Evolutionary conservation across 2,113 vertebrate species (phyloP).

Genomic region (Bufo gargarizans): DNA sequence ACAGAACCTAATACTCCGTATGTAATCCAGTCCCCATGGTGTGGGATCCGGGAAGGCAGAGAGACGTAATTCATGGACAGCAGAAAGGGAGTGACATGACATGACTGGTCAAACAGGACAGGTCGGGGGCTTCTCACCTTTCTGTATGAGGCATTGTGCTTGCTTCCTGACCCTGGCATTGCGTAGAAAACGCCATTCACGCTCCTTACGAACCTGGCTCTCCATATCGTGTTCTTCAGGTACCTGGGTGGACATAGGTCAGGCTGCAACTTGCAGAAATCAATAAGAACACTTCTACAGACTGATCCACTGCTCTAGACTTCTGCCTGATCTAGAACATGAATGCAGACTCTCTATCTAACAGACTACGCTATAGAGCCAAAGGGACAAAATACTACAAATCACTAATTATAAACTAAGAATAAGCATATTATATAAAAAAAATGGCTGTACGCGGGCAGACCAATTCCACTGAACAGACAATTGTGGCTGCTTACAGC

Average conservation of each 20-base stretch:
- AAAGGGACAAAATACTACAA: no score
- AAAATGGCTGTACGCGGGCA: no score
- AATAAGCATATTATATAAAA: no score
- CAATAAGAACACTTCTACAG: not conserved
- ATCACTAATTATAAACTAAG: no score
- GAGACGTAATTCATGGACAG: not conserved
- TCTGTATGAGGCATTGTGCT: conserved; percentile 86
- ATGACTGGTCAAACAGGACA: not conserved
- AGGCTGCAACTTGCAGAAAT: not conserved
- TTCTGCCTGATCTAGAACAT: no score
- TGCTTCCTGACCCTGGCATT: conserved; percentile 86
- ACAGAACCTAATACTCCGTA: not conserved
- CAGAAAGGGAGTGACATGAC: not conserved
- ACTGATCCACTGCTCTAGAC: no score
- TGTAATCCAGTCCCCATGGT: not conserved
- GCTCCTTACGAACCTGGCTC: conserved; percentile 92
- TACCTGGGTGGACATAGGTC: conserved; percentile 65
- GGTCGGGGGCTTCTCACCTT: conserved; percentile 72
- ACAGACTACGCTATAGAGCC: no score
- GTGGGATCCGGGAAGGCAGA: not conserved
- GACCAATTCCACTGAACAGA: no score
- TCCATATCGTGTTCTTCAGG: conserved; percentile 95
- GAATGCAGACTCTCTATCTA: no score
- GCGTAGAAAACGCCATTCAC: conserved; percentile 94
- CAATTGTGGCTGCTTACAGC: no score